These are phyloP conservation scores for Antheraea mylitta DNA, from an alignment of 1,140 invertebrate genomes.

Conservation along the genomic window DNA sequence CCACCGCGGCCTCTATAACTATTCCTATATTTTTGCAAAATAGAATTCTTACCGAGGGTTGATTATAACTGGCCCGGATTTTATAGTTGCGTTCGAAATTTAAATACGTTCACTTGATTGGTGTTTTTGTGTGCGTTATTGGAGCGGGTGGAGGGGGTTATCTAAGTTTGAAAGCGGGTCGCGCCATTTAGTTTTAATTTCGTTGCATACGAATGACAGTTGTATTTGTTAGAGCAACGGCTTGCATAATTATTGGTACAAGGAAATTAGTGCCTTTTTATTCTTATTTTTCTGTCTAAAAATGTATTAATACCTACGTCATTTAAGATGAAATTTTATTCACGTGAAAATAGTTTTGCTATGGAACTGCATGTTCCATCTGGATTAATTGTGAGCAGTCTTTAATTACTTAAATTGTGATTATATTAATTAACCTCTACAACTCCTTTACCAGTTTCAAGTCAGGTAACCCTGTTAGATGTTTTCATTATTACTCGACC, in stretches of 20 bases:
- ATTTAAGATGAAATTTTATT: too few relatives aligned
- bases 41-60: conserved; percentile 67
- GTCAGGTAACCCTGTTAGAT: too few relatives aligned
- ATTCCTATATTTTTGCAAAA: conserved; percentile 74
- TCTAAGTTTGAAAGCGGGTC: conserved; percentile 65
- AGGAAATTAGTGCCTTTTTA: background rate
- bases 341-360: too few relatives aligned
- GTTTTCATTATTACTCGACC: too few relatives aligned
- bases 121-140: conserved; percentile 55
- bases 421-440: too few relatives aligned
- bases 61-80: conserved; percentile 57
- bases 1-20: conserved; percentile 50
- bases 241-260: background rate
- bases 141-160: conserved; percentile 34
- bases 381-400: too few relatives aligned
- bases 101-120: conserved; percentile 48
- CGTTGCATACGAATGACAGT: conserved; percentile 36
- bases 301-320: too few relatives aligned
- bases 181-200: conserved; percentile 75
- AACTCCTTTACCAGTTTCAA: too few relatives aligned
- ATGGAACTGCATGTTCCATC: too few relatives aligned
- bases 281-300: too few relatives aligned
- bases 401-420: too few relatives aligned
- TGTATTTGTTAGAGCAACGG: background rate
- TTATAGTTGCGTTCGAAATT: conserved; percentile 48